Conservation (phyloP, 1,140 invertebrate species). For the Acromyrmex heyeri region DNA sequence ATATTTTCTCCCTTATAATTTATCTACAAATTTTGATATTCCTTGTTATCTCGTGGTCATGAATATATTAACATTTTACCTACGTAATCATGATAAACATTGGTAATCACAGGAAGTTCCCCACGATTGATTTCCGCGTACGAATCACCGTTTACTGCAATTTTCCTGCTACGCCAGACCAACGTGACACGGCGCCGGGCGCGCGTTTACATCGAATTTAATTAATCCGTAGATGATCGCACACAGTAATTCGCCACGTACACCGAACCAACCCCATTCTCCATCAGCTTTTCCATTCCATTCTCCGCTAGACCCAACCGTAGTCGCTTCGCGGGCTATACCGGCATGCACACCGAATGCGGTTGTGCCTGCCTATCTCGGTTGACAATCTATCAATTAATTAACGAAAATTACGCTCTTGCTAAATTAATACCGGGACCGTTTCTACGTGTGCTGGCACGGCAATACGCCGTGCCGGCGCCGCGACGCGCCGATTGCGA, state of each 20-base stretch:
- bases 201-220: conserved; percentile 79
- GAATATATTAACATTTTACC: conserved; percentile 30
- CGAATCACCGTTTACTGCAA: conserved; percentile 56
- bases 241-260: conserved; percentile 72
- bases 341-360: conserved; percentile 54
- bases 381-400: conserved; percentile 85
- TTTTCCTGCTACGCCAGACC: conserved; percentile 14
- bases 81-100: conserved; percentile 25
- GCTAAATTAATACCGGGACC: conserved; percentile 81
- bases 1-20: background rate
- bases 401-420: conserved; percentile 84
- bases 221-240: conserved; percentile 81
- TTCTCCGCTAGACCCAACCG: conserved; percentile 37
- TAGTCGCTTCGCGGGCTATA: conserved; percentile 25
- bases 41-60: background rate
- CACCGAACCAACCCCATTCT: conserved; percentile 43
- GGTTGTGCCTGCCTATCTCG: conserved; percentile 80
- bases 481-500: conserved; percentile 55
- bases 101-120: conserved; percentile 56
- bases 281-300: conserved; percentile 64
- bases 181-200: conserved; percentile 58
- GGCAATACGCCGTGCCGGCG: conserved; percentile 21
- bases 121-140: conserved; percentile 43
- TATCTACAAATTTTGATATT: background rate
- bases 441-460: conserved; percentile 57